phyloP scores from a whole-genome alignment of 37 sponge, comb jelly and placozoan species.

The Petrosia ficiformis region DNA sequence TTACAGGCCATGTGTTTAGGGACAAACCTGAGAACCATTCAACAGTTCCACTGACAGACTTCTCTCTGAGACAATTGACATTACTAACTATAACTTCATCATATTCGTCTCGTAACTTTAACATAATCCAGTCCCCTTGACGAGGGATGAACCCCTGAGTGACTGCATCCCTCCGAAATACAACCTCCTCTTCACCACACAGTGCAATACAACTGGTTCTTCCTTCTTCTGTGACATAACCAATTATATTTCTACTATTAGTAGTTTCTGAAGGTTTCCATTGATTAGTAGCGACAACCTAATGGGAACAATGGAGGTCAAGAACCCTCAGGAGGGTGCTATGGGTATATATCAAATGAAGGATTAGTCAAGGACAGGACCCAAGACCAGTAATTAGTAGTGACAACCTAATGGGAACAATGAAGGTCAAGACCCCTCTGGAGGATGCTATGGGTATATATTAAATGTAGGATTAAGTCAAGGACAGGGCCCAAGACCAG shows the following conservation, averaged over 20 bases:
- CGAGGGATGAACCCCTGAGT: slow-evolving; percentile 20
- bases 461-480: too few species aligned
- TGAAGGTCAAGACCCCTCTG: too few species aligned
- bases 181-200: slow-evolving; percentile 13
- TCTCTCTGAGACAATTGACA: slow-evolving; percentile 35
- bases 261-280: slow-evolving; percentile 19
- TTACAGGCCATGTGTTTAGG: too few species aligned
- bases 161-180: background rate
- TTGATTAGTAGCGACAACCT: slow-evolving; percentile 14
- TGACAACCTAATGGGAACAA: too few species aligned
- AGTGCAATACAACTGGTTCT: slow-evolving; percentile 7
- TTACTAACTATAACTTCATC: too few species aligned
- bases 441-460: too few species aligned
- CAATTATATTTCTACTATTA: slow-evolving; percentile 17
- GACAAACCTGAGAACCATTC: slow-evolving; percentile 8
- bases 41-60: slow-evolving; percentile 3
- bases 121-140: slow-evolving; percentile 42
- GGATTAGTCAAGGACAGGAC: too few species aligned
- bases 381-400: too few species aligned
- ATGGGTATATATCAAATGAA: too few species aligned
- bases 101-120: too few species aligned
- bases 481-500: too few species aligned
- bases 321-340: too few species aligned
- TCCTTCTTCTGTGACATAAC: slow-evolving; percentile 17
- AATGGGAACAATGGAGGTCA: background rate